These are phyloP conservation scores for Laticauda laticaudata DNA, from an alignment of 2,113 vertebrate genomes.

Conservation along the genomic window DNA sequence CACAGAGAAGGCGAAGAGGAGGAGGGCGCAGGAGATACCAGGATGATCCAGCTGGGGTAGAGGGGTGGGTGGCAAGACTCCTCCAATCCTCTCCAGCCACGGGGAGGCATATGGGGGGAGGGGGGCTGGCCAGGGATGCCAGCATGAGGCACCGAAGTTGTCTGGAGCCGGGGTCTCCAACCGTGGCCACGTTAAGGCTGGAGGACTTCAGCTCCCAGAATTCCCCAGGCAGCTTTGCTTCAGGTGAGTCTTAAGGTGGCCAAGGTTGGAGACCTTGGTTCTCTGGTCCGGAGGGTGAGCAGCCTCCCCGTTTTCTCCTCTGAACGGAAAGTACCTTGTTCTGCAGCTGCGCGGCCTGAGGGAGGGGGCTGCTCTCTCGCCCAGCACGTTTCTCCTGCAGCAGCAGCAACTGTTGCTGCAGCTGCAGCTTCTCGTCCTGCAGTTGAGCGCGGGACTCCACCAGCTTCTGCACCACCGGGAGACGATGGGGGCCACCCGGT, in stretches of 20 bases:
- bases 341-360: constrained; percentile 73
- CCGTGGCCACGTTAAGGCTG: no score
- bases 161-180: no score
- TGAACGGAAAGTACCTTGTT: constrained; percentile 74
- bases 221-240: no score
- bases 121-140: neutral
- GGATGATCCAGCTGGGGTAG: neutral
- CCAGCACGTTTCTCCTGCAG: constrained; percentile 66
- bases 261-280: no score
- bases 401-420: constrained; percentile 68
- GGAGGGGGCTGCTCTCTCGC: constrained; percentile 70
- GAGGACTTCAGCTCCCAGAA: no score
- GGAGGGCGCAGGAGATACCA: neutral
- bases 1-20: neutral
- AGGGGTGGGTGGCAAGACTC: neutral
- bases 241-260: no score
- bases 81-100: neutral
- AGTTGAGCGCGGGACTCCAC: constrained; percentile 72
- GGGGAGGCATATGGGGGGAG: neutral
- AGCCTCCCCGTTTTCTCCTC: neutral
- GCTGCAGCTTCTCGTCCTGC: constrained; percentile 70
- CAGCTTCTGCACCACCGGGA: constrained; percentile 65
- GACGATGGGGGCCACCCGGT: neutral
- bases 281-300: no score
- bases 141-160: fast-evolving